Conservation (phyloP, 2,797 vertebrate genomes). For the Caiman crocodilus region DNA sequence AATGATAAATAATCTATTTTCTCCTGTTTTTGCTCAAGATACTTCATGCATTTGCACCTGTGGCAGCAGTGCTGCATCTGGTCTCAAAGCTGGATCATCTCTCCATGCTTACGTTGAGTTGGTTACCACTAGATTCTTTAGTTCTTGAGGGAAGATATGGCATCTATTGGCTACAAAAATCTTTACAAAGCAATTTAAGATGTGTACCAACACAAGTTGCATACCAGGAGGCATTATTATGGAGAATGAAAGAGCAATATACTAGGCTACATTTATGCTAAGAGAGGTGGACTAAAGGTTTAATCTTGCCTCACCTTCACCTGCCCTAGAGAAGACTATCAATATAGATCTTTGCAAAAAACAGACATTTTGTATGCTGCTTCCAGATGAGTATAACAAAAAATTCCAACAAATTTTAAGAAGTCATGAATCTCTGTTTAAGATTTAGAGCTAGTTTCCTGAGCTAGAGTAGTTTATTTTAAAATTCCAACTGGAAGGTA, state of each 20-base stretch:
- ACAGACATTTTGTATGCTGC: not conserved
- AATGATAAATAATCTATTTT: constrained; percentile 19
- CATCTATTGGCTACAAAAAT: not conserved
- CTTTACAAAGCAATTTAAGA: constrained; percentile 12
- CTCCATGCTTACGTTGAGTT: not conserved
- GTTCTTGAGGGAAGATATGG: not conserved
- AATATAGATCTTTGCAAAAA: not conserved
- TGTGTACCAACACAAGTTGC: not conserved
- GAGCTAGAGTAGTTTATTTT: constrained; percentile 40
- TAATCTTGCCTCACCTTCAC: not conserved
- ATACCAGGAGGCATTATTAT: too few species aligned
- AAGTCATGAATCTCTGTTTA: not conserved
- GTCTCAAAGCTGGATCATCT: not conserved
- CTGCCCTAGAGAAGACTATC: not conserved
- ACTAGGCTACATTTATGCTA: too few species aligned
- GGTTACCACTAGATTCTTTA: not conserved
- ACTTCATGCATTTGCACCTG: not conserved
- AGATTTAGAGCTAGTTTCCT: constrained; percentile 39
- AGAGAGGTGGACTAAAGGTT: not conserved
- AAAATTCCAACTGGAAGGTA: constrained; percentile 49
- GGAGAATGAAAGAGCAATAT: too few species aligned
- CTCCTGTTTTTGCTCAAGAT: constrained; percentile 33
- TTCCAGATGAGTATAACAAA: not conserved
- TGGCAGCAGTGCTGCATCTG: not conserved
- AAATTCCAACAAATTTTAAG: not conserved